Evolutionary conservation across 1,140 invertebrate genomes (phyloP).

Genomic region (Branchinecta lindahli): DNA sequence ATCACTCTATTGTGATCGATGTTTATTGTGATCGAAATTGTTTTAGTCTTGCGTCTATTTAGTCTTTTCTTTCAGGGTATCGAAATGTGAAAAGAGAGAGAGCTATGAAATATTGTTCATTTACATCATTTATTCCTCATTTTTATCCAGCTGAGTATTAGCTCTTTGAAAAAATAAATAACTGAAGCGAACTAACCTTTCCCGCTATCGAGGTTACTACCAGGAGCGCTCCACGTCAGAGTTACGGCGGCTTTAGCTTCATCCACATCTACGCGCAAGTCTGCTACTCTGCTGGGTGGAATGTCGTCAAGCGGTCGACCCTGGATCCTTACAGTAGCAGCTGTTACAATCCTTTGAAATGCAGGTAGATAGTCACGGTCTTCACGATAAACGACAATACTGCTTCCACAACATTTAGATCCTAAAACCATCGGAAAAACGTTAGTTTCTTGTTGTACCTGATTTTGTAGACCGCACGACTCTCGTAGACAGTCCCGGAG

Average conservation of each 20-base stretch:
- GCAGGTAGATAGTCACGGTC: slow-evolving; percentile 6
- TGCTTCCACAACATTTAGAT: slow-evolving; percentile 20
- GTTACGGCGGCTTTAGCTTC: slow-evolving; percentile 24
- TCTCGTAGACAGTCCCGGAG: no score
- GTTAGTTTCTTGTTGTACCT: neutral
- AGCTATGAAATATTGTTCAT: no score
- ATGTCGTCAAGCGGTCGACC: slow-evolving; percentile 10
- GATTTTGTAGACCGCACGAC: no score
- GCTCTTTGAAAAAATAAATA: no score
- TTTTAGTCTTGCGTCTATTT: no score
- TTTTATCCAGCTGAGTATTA: no score
- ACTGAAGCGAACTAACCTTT: slow-evolving; percentile 12
- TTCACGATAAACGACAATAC: slow-evolving; percentile 9
- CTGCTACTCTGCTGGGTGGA: slow-evolving; percentile 29
- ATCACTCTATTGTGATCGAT: no score
- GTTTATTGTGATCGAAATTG: no score
- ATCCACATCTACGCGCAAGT: slow-evolving; percentile 25
- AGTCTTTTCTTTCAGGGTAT: no score
- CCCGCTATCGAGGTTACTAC: slow-evolving; percentile 28
- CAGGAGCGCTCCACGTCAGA: slow-evolving; percentile 28
- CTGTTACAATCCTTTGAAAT: neutral
- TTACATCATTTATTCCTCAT: no score
- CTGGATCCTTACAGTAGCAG: neutral
- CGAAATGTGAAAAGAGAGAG: no score
- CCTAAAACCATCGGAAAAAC: neutral